Evolutionary conservation across 2,113 vertebrate species (phyloP), one percentile per base, ranked within the genome.

Genomic region (Antennarius striatus): DNA sequence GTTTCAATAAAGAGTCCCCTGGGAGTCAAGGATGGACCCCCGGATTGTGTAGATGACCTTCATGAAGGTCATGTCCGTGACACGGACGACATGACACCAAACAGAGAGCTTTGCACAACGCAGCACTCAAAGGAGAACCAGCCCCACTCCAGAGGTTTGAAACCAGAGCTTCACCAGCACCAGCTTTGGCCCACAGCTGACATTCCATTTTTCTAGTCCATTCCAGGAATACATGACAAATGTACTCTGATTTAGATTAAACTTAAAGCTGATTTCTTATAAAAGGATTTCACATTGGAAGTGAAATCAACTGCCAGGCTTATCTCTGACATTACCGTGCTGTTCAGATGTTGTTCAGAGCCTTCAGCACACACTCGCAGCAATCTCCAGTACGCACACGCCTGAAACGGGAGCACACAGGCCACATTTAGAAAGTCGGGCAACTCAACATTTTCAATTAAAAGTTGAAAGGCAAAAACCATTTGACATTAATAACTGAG

Each of bases 361-460:
- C 43, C 43, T 16, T 71, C 6, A 62, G 56, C 58, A 8, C 51
- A 59, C 55, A 17, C 32, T 39, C 28, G 16, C 16, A 32, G 59
- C 52, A 50, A 36, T 60, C 42, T 46, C 30, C 12, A 52, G 32
- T 54, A 59, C 47, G 22, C 29, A 58, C 22, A 45, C 28, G 1
- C 28, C 10, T 30, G 13, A 16, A 78, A 79, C 68, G 56, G 52
- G 56, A 71, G 36, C 40, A 4, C 22, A 28, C 56, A 53, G 39
- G 42, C 14, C 40, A 61, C 68, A 72, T 70, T 80, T 72, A 81
- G 71, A 74, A 86, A 86, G 79, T 82, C 49, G 51, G 16, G 64
- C 61, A 71, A 67, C 84, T 80, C 68, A 45, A 77, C 65, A 11
- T 75, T 85, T 83, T 84, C 77, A 90, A 86, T 88, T 90, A 84